Evolutionary conservation across 2,797 vertebrate genomes (phyloP), one percentile per base, ranked within the genome.

Genomic region (Poliocrania exsul): DNA sequence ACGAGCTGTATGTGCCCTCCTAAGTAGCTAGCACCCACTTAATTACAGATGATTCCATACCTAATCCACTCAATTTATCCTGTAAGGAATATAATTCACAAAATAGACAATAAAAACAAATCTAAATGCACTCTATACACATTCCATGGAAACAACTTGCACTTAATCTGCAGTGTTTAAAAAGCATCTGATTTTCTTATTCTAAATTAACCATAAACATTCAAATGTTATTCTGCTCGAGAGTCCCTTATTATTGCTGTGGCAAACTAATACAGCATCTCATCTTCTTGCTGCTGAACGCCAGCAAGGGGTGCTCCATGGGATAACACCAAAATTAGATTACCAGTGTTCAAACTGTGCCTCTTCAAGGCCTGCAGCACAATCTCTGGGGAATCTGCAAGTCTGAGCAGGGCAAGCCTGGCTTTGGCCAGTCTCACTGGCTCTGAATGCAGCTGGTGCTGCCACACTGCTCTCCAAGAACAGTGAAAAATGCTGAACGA

Each of bases 41-140:
- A 98, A 98, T 98, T 98, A 98, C 96, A 95, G 95, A 94, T 96
- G 94, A 97, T 98, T 95, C 95, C 86, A 96, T 95, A 97, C 94
- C 95, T 97, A 97, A 97, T 94, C 91, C 91, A 91, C 95, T 97
- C 96, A 92, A 97, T 97, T 98, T 98, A 97, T 92, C 92, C 92
- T 94, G 93, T 94, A 95, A 97, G 91, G 91, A 97, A 93, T 85
- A 93, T 86, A 91, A 84, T 93, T 97, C 96, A 96, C 47, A 84
- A 97, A 98, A 97, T 91, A 96, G 95, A 93, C 94, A 97, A 96
- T 95, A 96, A 96, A 97, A 95, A n/a, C 65, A 95, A 88, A 95
- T 96, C 96, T 96, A 96, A 97, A 97, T 88, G 88, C 95, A 87
- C 70, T 95, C 73, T 60, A 70, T 70, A 86, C 71, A 57, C 81